phyloP scores from a whole-genome alignment of 2,888 invertebrate species.

The Lysandra coridon region DNA sequence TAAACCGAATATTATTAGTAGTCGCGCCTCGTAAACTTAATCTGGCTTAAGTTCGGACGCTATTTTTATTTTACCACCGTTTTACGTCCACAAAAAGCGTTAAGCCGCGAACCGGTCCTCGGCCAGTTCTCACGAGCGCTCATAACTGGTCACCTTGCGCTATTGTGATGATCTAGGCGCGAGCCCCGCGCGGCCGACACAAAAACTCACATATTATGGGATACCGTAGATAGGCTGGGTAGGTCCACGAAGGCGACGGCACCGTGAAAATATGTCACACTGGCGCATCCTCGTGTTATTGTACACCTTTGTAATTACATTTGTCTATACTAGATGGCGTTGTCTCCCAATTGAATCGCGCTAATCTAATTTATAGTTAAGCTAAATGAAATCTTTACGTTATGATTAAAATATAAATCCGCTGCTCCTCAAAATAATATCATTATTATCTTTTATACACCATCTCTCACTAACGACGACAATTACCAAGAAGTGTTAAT shows the following conservation, averaged over 20 bases:
- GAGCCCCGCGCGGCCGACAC: slow-evolving; percentile 52
- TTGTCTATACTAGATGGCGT: background rate
- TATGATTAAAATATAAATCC: background rate
- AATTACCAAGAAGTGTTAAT: slow-evolving; percentile 14
- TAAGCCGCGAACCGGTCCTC: slow-evolving; percentile 67
- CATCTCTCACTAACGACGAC: background rate
- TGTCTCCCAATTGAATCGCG: background rate
- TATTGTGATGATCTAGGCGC: slow-evolving; percentile 76
- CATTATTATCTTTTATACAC: background rate
- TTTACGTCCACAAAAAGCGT: slow-evolving; percentile 60
- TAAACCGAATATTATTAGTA: slow-evolving; percentile 35
- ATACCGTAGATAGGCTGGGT: slow-evolving; percentile 62
- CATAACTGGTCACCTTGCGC: slow-evolving; percentile 77
- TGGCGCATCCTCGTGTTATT: background rate
- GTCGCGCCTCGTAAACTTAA: slow-evolving; percentile 41
- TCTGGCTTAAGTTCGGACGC: slow-evolving; percentile 41
- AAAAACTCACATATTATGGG: slow-evolving; percentile 73
- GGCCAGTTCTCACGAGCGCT: slow-evolving; percentile 65
- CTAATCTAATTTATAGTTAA: background rate
- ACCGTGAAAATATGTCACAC: slow-evolving; percentile 24
- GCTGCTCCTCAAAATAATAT: background rate
- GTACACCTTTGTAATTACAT: background rate
- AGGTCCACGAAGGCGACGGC: slow-evolving; percentile 58
- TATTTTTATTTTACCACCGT: slow-evolving; percentile 42
- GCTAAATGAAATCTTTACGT: background rate